Conservation (phyloP, 2,797 vertebrate genomes). For the Gila robusta region DNA sequence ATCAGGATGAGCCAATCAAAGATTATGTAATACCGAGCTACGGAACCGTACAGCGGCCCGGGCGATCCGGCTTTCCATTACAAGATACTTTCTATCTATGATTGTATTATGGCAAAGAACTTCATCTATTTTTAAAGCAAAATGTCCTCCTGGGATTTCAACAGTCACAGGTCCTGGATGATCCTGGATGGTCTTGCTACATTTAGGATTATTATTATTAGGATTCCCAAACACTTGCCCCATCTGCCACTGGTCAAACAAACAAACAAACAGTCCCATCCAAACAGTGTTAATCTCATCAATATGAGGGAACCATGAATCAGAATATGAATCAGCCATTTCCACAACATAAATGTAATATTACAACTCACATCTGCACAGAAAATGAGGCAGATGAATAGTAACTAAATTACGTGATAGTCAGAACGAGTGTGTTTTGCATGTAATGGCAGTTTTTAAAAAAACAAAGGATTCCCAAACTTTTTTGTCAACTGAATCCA, state of each 20-base stretch:
- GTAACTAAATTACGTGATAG: not conserved
- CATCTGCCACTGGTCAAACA: not conserved
- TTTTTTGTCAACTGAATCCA: not conserved
- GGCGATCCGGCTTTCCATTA: constrained; percentile 15
- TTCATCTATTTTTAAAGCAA: constrained; percentile 2
- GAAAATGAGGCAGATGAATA: not conserved
- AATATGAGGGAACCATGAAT: not conserved
- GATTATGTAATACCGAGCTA: constrained; percentile 18
- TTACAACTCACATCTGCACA: not conserved
- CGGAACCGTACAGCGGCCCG: not conserved
- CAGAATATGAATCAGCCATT: not conserved
- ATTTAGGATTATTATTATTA: not conserved
- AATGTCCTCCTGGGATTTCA: constrained; percentile 33
- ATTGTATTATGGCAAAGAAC: constrained; percentile 30
- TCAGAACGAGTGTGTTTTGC: not conserved
- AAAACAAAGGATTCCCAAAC: not conserved
- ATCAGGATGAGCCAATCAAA: constrained; percentile 41
- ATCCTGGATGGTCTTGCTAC: not conserved
- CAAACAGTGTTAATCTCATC: not conserved
- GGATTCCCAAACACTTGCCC: not conserved
- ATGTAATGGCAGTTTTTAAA: not conserved
- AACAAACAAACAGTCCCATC: not conserved
- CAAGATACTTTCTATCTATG: constrained; percentile 23
- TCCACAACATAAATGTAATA: not conserved
- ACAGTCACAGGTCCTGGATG: not conserved